Evolutionary conservation across 1,140 invertebrate species (phyloP).

Genomic region (Drosophila micromelanica): DNA sequence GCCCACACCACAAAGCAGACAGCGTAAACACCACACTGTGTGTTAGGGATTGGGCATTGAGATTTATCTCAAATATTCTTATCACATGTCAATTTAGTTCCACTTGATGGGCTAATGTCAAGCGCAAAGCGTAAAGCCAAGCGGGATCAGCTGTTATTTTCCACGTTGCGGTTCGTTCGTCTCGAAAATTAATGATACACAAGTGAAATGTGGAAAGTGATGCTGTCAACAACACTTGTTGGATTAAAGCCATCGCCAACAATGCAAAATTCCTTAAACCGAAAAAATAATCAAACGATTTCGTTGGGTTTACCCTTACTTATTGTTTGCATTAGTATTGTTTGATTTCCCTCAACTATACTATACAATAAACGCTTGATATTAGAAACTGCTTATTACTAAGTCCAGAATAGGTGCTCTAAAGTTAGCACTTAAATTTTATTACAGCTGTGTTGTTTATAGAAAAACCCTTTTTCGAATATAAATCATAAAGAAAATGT

Average conservation of each 20-base stretch:
- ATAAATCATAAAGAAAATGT: too few relatives aligned
- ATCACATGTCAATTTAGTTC: constrained; percentile 79
- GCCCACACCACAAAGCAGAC: constrained; percentile 3
- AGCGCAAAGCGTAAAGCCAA: constrained; percentile 49
- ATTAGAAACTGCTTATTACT: too few relatives aligned
- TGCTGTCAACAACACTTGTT: constrained; percentile 82
- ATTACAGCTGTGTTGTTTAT: too few relatives aligned
- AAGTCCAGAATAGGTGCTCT: too few relatives aligned
- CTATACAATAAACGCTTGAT: too few relatives aligned
- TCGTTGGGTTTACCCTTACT: neutral
- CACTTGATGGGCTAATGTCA: constrained; percentile 57
- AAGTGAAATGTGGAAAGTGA: constrained; percentile 77
- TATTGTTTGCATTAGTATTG: too few relatives aligned
- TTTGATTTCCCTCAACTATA: too few relatives aligned
- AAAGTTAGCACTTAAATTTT: too few relatives aligned
- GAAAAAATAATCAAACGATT: neutral
- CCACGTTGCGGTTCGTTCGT: constrained; percentile 68
- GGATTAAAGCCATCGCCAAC: constrained; percentile 45
- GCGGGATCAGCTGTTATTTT: constrained; percentile 77
- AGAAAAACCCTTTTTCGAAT: too few relatives aligned
- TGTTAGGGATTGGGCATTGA: constrained; percentile 4
- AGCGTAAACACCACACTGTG: neutral
- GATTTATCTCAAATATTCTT: constrained; percentile 69
- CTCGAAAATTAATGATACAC: constrained; percentile 77
- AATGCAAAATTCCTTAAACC: constrained; percentile 4